Percentiles rank a stretch among this genome's conserved stretches.
Evolutionary conservation across 53 echinoderm and acorn worm genomes (phyloP).

Genomic region (Arbacia lixula): DNA sequence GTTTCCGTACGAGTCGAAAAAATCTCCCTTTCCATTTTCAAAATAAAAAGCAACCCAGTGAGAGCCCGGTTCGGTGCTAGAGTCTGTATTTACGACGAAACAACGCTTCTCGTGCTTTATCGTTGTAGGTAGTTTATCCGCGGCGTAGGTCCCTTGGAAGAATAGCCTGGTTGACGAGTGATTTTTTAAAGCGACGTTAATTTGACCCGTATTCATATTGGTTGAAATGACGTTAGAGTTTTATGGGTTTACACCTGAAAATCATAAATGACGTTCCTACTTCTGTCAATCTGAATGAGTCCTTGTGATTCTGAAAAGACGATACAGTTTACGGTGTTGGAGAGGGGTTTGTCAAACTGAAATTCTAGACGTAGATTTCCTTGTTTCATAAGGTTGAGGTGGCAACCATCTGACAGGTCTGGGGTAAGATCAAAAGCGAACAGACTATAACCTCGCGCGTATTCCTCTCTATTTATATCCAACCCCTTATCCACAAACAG

Average conservation of each 20-base stretch:
- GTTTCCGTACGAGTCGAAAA: conserved; percentile 71
- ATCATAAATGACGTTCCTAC: conserved; percentile 67
- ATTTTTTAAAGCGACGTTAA: conserved; percentile 10
- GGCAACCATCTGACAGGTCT: conserved; percentile 69
- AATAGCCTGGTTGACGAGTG: not conserved
- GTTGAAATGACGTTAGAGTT: too few species aligned
- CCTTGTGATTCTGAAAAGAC: conserved; percentile 66
- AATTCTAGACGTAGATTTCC: conserved; percentile 76
- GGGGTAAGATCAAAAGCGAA: conserved; percentile 81
- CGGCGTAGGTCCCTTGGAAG: conserved; percentile 44
- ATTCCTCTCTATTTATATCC: conserved; percentile 70
- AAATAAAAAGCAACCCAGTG: conserved; percentile 54
- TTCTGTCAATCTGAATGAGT: conserved; percentile 62
- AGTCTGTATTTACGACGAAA: conserved; percentile 30
- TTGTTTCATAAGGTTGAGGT: conserved; percentile 64
- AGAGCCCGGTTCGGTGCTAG: conserved; percentile 17
- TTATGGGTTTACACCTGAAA: conserved; percentile 23
- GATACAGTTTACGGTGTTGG: conserved; percentile 64
- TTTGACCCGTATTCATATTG: conserved; percentile 62
- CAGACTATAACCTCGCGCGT: conserved; percentile 65
- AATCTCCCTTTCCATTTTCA: conserved; percentile 9
- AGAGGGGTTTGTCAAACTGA: conserved; percentile 59
- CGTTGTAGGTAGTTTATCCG: conserved; percentile 14
- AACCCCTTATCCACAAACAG: conserved; percentile 59
- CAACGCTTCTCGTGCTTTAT: not conserved